Conservation (phyloP, 2,797 vertebrate genomes). For the Hydrophis major region DNA sequence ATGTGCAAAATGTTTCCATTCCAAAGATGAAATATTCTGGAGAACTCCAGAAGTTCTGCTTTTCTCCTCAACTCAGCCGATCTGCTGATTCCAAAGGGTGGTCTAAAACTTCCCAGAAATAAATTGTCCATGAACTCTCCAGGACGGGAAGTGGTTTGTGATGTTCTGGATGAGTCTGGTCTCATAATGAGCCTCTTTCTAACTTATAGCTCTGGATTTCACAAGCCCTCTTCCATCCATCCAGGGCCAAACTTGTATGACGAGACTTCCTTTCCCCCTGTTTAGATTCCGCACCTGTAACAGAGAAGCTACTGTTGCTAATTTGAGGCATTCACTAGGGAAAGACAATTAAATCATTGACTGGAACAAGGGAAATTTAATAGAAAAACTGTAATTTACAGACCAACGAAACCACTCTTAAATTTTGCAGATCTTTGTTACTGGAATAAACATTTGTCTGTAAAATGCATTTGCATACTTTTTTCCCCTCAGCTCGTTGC, state of each 20-base stretch:
- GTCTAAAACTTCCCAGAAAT: slow-evolving; percentile 17
- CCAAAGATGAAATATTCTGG: background rate
- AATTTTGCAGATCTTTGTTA: background rate
- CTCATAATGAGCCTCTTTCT: background rate
- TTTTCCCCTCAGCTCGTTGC: background rate
- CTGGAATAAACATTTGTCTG: background rate
- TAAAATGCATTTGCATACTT: background rate
- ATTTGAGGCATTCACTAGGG: slow-evolving; percentile 3
- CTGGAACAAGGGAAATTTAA: slow-evolving; percentile 14
- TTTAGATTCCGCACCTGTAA: slow-evolving; percentile 1
- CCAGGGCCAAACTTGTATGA: background rate
- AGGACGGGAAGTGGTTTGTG: background rate
- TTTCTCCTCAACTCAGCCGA: background rate
- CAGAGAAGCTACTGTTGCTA: slow-evolving; percentile 6
- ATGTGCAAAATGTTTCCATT: background rate
- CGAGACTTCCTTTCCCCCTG: background rate
- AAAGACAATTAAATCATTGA: background rate
- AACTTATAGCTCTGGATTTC: background rate
- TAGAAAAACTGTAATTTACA: slow-evolving; percentile 2
- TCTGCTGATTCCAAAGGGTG: background rate
- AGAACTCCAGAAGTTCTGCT: background rate
- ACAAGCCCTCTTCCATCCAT: background rate
- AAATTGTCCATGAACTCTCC: slow-evolving; percentile 17
- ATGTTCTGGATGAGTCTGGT: background rate
- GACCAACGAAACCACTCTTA: background rate